Conservation (phyloP, 2,888 invertebrate genomes). For the Mythimna loreyi region DNA sequence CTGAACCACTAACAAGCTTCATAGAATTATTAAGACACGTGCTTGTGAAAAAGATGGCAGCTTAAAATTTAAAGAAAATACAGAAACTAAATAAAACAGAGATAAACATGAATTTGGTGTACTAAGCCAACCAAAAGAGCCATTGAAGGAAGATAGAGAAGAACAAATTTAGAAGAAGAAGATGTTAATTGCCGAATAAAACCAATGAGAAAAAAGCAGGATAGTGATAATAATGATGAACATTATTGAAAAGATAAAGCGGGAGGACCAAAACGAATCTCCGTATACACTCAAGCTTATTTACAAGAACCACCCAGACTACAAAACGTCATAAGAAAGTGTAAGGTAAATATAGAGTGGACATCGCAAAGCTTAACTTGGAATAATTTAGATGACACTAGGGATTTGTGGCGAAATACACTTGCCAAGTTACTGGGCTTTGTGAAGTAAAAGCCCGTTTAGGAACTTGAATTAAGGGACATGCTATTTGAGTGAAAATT, state of each 20-base stretch:
- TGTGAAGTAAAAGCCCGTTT: slow-evolving; percentile 19
- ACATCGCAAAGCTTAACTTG: slow-evolving; percentile 51
- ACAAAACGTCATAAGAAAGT: slow-evolving; percentile 81
- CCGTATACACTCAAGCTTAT: slow-evolving; percentile 68
- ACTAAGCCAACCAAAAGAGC: neutral
- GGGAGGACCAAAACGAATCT: slow-evolving; percentile 25
- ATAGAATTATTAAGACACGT: slow-evolving; percentile 1
- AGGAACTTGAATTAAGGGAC: slow-evolving; percentile 20
- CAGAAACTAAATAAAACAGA: neutral
- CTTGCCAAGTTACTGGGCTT: slow-evolving; percentile 41
- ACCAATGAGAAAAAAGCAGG: no score
- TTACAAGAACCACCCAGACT: slow-evolving; percentile 83
- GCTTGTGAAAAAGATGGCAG: neutral
- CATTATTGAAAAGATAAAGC: slow-evolving; percentile 8
- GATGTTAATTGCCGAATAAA: no score
- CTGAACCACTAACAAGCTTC: slow-evolving; percentile 17
- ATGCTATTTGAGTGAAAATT: slow-evolving; percentile 16
- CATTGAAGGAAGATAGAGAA: no score
- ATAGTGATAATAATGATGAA: neutral
- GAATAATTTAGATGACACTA: slow-evolving; percentile 53
- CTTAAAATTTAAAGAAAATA: neutral
- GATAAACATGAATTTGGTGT: neutral
- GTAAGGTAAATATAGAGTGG: slow-evolving; percentile 78
- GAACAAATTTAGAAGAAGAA: neutral
- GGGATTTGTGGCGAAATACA: slow-evolving; percentile 50